Evolutionary conservation across 2,797 vertebrate genomes (phyloP), one percentile per base, ranked within the genome.

Genomic region (Malurus leucopterus): DNA sequence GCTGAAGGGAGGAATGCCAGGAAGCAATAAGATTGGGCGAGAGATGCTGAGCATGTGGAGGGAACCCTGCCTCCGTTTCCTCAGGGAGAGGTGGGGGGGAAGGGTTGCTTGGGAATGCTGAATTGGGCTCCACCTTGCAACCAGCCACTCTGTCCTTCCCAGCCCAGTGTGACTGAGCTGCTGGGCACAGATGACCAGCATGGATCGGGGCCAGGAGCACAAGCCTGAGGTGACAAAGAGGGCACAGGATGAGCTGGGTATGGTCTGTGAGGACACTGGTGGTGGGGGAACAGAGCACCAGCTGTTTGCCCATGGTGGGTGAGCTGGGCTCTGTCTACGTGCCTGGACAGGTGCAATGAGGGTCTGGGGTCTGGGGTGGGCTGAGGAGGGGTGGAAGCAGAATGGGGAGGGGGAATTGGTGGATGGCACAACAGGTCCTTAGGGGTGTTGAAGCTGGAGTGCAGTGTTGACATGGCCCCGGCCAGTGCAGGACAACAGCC

Each of bases 181-280:
- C 50, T 69, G 50, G 6, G 21, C 21, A 40, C 12, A 34, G 29
- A 57, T 20, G 12, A 34, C 32, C 2, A 0, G 36, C 5, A 1
- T 16, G 14, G 10, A 30, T 15, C 2, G 1, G 6, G 30, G 30
- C 26, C 54, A 67, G 68, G 30, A 72, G 26, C 34, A 15, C 21
- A 19, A 2, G 30, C 32, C 68, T 59, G 38, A 81, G 17, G 24
- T 40, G 50, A 29, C 24, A 68, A 27, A 43, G n/a, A 32, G 6
- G 20, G 5, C 43, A 44, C 30, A 68, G 49, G 49, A 32, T 17
- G 16, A 80, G 17, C 17, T 22, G 15, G 76, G 70, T 81, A 74
- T 50, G 62, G 62, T 36, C 34, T 73, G 10, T 55, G 27, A 18
- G 43, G 49, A 36, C 22, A 61, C 22, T 15, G 10, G 18, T 15